Base-by-base conservation (phyloP, 2,797 vertebrate genomes). In the Catharus ustulatus region DNA sequence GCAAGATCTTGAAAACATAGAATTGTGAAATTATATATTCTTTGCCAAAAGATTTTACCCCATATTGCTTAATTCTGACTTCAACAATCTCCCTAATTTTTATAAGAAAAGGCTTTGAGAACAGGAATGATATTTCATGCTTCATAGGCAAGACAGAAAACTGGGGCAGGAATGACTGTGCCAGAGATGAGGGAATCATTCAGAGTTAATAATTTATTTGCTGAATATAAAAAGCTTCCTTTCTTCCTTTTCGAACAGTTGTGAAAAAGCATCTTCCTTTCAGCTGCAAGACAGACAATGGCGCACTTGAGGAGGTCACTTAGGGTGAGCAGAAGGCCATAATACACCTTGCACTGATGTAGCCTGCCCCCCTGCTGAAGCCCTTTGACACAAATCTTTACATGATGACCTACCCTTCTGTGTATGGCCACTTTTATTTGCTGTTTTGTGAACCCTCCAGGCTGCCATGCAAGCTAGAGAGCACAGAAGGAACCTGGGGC, bases 151-250 rank as follows among this genome's bases (percentile, higher is more conserved):
- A 84, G 84, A 77, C 17, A 63, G 74, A 96, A 96, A 96, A 96
- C 92, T 94, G 87, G 95, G 83, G 52, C 94, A 95, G 91, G 80
- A 91, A 84, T 79, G 80, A 92, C 89, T 85, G 46, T 66, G 76
- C 73, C 76, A 81, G 84, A 90, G 89, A 85, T 88, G 52, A 96
- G 95, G 85, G 94, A 96, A 96, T 96, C 80, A 94, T 86, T 94
- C 79, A 75, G 66, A 91, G 48, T 95, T 93, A 96, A 96, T 96
- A 94, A 94, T 97, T 95, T 82, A 96, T 95, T 93, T 89, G 80
- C 85, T 90, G 89, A 86, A 90, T 71, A 94, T 76, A 94, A 52
- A 52, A 52, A 52, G 59, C 52, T 92, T 91, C 59, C 63, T 94
- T 94, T 94, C 69, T 93, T 88, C 67, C 36, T 79, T 75, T 89